Percentiles rank a stretch among this genome's conserved stretches.
Evolutionary conservation across 2,888 invertebrate species (phyloP).

Genomic region (Helleia helle): DNA sequence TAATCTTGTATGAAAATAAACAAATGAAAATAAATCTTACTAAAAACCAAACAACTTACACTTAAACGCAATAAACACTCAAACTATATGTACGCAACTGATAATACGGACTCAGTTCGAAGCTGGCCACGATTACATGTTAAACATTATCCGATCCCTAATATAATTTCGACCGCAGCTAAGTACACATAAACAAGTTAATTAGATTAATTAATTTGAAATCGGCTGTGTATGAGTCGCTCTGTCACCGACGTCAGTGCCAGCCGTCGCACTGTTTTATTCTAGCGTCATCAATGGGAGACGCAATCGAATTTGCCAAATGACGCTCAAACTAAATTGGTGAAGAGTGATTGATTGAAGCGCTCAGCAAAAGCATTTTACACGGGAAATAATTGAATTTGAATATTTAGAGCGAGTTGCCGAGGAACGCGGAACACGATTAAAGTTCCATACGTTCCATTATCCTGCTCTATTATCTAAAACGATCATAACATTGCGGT

Average conservation of each 20-base stretch:
- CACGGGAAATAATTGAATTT: slow-evolving; percentile 47
- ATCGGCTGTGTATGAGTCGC: slow-evolving; percentile 31
- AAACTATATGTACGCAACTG: too few species aligned
- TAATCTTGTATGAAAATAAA: too few species aligned
- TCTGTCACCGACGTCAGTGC: slow-evolving; percentile 56
- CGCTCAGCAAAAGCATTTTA: slow-evolving; percentile 49
- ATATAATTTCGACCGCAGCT: too few species aligned
- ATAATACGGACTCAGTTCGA: too few species aligned
- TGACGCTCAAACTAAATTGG: slow-evolving; percentile 61
- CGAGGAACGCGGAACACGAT: slow-evolving; percentile 15
- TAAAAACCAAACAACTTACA: too few species aligned
- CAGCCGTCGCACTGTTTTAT: slow-evolving; percentile 65
- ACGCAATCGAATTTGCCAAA: slow-evolving; percentile 66
- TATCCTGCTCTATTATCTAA: slow-evolving; percentile 8
- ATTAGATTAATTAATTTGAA: slow-evolving; percentile 58
- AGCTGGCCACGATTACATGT: too few species aligned
- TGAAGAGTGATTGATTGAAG: slow-evolving; percentile 64
- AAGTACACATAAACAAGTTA: slow-evolving; percentile 38
- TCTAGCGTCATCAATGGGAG: slow-evolving; percentile 48
- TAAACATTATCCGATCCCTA: too few species aligned
- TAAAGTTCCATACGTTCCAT: slow-evolving; percentile 15
- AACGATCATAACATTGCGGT: slow-evolving; percentile 8
- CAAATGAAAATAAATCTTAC: too few species aligned
- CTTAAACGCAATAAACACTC: too few species aligned
- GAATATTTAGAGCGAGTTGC: slow-evolving; percentile 39